phyloP scores from a whole-genome alignment of 2,797 vertebrate genomes.

The Pterois miles region DNA sequence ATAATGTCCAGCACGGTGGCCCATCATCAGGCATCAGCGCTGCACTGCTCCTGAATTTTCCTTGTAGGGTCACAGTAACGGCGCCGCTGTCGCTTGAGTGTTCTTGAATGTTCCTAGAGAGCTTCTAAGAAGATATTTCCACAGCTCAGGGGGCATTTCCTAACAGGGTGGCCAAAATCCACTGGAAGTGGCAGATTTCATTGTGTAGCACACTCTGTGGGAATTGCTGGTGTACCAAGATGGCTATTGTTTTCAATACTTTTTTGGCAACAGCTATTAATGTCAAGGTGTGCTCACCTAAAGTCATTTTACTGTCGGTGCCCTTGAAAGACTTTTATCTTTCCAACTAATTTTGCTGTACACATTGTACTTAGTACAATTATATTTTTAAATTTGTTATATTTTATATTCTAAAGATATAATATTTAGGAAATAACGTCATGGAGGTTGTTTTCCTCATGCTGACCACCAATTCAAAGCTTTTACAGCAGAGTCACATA shows the following conservation, averaged over 20 bases:
- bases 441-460: not conserved
- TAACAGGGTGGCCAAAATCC: conserved; percentile 36
- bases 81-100: conserved; percentile 7
- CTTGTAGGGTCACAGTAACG: conserved; percentile 52
- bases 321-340: not conserved
- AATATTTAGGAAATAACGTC: not conserved
- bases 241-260: conserved; percentile 3
- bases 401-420: not conserved
- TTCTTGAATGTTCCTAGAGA: conserved; percentile 50
- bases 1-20: conserved; percentile 49
- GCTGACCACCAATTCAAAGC: not conserved
- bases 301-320: not conserved
- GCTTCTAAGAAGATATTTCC: conserved; percentile 34
- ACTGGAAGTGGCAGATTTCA: conserved; percentile 27
- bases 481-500: not conserved
- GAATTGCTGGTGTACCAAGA: conserved; percentile 1
- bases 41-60: conserved; percentile 50
- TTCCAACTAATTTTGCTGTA: not conserved
- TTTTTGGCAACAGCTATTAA: conserved; percentile 17
- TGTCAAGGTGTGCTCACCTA: not conserved
- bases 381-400: too few relatives aligned
- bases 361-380: not conserved
- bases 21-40: conserved; percentile 36
- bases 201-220: conserved; percentile 27
- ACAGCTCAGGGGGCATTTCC: conserved; percentile 53